These are phyloP conservation scores for Thera obeliscata DNA, from an alignment of 2,888 invertebrate genomes.

Conservation along the genomic window DNA sequence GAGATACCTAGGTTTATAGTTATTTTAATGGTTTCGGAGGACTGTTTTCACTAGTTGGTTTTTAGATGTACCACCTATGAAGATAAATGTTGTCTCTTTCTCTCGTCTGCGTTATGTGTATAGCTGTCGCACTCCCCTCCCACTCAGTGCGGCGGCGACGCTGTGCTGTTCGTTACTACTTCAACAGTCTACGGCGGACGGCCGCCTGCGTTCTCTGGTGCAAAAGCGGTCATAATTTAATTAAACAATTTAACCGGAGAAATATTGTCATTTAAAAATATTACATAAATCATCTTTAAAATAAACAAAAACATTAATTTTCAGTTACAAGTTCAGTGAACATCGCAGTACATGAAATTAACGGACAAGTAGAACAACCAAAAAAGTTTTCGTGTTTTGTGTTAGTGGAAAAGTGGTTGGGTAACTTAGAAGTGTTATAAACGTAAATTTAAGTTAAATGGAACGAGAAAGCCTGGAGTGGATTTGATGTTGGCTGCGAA, in stretches of 20 bases:
- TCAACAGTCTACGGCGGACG: slow-evolving; percentile 74
- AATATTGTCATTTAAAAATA: slow-evolving; percentile 51
- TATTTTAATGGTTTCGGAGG: slow-evolving; percentile 58
- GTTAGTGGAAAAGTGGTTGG: slow-evolving; percentile 67
- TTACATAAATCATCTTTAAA: slow-evolving; percentile 47
- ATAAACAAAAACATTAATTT: slow-evolving; percentile 30
- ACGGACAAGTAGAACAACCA: slow-evolving; percentile 41
- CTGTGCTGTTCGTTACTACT: slow-evolving; percentile 68
- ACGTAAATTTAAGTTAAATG: slow-evolving; percentile 58
- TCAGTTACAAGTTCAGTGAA: slow-evolving; percentile 18
- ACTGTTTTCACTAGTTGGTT: slow-evolving; percentile 71
- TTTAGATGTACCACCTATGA: slow-evolving; percentile 69
- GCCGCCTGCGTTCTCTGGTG: slow-evolving; percentile 66
- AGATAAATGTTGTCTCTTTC: slow-evolving; percentile 61
- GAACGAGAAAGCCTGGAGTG: slow-evolving; percentile 62
- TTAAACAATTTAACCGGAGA: slow-evolving; percentile 51
- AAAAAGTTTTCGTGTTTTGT: slow-evolving; percentile 73
- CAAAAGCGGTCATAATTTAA: slow-evolving; percentile 51
- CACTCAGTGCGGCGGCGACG: slow-evolving; percentile 65
- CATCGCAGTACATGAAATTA: slow-evolving; percentile 37
- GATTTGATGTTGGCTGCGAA: slow-evolving; percentile 71
- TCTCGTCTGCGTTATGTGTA: slow-evolving; percentile 50
- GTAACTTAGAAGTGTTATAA: slow-evolving; percentile 60
- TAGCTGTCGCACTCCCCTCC: slow-evolving; percentile 71
- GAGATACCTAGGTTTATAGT: slow-evolving; percentile 49